A percentile compares a stretch with the other conserved stretches of the same genome.
Evolutionary conservation across 92 coral and sea anemone genomes (phyloP).

Genomic region (Zoanthus sansibaricus): DNA sequence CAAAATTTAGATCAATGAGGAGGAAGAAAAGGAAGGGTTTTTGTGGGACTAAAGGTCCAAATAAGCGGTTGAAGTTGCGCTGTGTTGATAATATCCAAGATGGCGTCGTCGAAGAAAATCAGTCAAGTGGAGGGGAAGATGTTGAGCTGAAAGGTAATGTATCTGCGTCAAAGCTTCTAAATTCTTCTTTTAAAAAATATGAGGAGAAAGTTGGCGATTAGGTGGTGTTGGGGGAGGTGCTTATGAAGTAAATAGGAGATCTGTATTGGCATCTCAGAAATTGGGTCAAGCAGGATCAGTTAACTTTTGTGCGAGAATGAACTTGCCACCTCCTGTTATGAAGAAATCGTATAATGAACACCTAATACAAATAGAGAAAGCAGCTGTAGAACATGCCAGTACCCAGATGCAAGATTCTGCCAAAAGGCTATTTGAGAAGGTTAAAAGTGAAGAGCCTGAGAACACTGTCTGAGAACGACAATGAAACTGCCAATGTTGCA

Average conservation of each 20-base stretch:
- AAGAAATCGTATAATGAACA: slow-evolving; percentile 25
- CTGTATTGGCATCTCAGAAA: slow-evolving; percentile 6
- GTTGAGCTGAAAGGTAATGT: not conserved
- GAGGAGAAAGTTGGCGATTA: slow-evolving; percentile 50
- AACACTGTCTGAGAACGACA: not conserved
- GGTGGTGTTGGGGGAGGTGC: slow-evolving; percentile 60
- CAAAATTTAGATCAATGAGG: slow-evolving; percentile 21
- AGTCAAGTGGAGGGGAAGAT: slow-evolving; percentile 3
- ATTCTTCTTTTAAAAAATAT: slow-evolving; percentile 54
- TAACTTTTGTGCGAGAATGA: slow-evolving; percentile 66
- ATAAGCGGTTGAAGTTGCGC: slow-evolving; percentile 17
- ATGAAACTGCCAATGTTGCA: not conserved
- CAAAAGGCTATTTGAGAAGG: slow-evolving; percentile 36
- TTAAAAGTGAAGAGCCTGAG: slow-evolving; percentile 2
- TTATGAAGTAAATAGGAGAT: not conserved
- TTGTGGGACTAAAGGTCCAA: slow-evolving; percentile 15
- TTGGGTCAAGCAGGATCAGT: slow-evolving; percentile 41
- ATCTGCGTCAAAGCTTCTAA: slow-evolving; percentile 51
- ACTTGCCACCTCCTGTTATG: slow-evolving; percentile 58
- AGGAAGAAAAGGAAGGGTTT: slow-evolving; percentile 9
- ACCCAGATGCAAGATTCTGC: slow-evolving; percentile 49
- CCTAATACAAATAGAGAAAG: not conserved
- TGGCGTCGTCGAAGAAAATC: slow-evolving; percentile 3
- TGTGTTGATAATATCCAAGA: slow-evolving; percentile 7
- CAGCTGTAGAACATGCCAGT: slow-evolving; percentile 31